Evolutionary conservation across 2,797 vertebrate genomes (phyloP), one percentile per base, ranked within the genome.

Genomic region (Gila robusta): DNA sequence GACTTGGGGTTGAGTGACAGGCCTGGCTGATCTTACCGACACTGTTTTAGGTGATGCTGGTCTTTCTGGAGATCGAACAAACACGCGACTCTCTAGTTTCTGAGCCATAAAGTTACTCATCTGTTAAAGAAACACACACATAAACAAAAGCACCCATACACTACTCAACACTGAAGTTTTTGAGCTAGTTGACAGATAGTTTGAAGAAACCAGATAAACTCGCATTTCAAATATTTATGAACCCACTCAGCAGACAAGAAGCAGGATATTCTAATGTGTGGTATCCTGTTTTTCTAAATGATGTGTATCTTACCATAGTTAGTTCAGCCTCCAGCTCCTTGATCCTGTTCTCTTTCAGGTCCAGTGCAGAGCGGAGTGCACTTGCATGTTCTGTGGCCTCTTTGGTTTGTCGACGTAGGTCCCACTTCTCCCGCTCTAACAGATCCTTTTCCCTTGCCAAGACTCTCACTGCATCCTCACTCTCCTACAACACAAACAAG

Each of bases 271-370:
- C 77, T 26, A 74, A 74, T 87, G 91, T 73, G 66, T 82, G 41
- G 14, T 44, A 70, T 6, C 32, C 52, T 56, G 52, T 59, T 71
- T 70, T 21, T 41, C 54, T 37, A 35, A 35, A 19, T 12, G 5
- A 39, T 67, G 70, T 62, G 41, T 49, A 39, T 56, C 96, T 98
- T 93, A 99, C 98, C 98, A 99, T 99, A 90, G 98, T 96, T 89
- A 99, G 94, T 92, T 99, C 98, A 0, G 98, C 98, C 92, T 99
- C 98, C 93, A 99, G 96, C 94, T 99, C 98, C 95, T 99, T 99
- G 95, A 99, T 99, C 84, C 98, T 96, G 96, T 98, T 99, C 93
- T 99, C 98, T 90, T 98, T 99, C 91, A 99, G 96, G 94, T 99
- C 98, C 11, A 99, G 96, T 94, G 99, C 98, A 1, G 97, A 97